Conservation (phyloP, 2,888 invertebrate species). For the Microplitis deprimator region DNA sequence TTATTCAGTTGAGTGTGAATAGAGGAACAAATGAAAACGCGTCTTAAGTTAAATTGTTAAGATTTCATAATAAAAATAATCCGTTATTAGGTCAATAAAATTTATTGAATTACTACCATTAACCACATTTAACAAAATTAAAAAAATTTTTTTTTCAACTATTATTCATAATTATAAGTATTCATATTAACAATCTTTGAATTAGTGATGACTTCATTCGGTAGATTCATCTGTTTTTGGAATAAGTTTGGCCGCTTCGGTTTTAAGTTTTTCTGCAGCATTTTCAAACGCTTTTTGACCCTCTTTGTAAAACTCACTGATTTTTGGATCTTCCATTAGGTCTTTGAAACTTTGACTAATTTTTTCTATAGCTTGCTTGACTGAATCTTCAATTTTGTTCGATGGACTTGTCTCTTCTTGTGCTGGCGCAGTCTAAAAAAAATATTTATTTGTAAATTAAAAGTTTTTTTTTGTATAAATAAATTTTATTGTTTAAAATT, state of each 20-base stretch:
- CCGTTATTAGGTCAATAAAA: no score
- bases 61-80: no score
- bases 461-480: background rate
- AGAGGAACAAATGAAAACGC: no score
- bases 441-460: constrained; percentile 11
- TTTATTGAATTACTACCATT: no score
- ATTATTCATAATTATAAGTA: no score
- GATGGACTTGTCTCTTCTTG: constrained; percentile 27
- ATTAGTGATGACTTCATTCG: no score
- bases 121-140: no score
- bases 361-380: constrained; percentile 45
- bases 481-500: background rate
- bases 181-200: no score
- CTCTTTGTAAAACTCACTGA: constrained; percentile 52
- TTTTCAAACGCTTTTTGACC: constrained; percentile 51
- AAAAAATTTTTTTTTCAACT: no score
- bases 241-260: constrained; percentile 54
- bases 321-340: constrained; percentile 50
- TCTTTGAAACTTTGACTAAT: constrained; percentile 49
- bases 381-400: constrained; percentile 39
- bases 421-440: constrained; percentile 35
- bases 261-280: constrained; percentile 51
- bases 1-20: no score
- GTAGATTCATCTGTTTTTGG: constrained; percentile 52
- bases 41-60: no score